Evolutionary conservation across 2,888 invertebrate species (phyloP).

Genomic region (Fissipunctia ypsillon): DNA sequence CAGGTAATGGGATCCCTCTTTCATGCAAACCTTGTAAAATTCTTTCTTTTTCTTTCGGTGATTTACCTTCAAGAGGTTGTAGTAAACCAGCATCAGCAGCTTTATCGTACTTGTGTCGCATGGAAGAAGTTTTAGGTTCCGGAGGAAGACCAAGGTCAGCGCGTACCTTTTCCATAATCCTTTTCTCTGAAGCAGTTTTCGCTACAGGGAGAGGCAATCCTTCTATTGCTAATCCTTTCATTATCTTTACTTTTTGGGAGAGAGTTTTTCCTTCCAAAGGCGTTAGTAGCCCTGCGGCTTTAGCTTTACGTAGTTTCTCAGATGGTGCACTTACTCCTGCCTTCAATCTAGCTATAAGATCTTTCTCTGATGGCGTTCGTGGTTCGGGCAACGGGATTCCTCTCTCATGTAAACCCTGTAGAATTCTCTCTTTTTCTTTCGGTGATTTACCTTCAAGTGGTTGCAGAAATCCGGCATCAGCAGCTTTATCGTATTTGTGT

Average conservation of each 20-base stretch:
- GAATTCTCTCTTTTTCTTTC: constrained; percentile 15
- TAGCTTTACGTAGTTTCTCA: not conserved
- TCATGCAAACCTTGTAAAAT: no score
- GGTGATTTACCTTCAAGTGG: constrained; percentile 9
- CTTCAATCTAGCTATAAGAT: not conserved
- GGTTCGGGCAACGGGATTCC: constrained; percentile 14
- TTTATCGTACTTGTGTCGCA: no score
- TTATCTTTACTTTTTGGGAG: constrained; percentile 2
- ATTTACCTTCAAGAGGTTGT: no score
- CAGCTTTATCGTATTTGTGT: constrained; percentile 16
- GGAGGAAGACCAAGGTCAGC: no score
- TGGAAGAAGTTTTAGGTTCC: no score
- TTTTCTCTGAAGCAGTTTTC: no score
- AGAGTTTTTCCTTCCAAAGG: constrained; percentile 3
- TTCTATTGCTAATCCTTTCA: constrained; percentile 18
- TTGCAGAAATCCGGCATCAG: constrained; percentile 8
- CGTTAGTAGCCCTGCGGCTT: not conserved
- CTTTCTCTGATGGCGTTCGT: constrained; percentile 3
- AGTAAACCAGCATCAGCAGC: no score
- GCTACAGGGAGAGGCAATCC: constrained; percentile 20
- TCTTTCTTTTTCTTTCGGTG: no score
- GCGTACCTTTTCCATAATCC: no score
- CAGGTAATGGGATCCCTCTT: no score
- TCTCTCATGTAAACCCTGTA: constrained; percentile 5
- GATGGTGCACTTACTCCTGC: not conserved